Percentiles rank a stretch among this genome's conserved stretches.
phyloP scores from a whole-genome alignment of 1,140 invertebrate genomes.

The Camponotus pennsylvanicus region DNA sequence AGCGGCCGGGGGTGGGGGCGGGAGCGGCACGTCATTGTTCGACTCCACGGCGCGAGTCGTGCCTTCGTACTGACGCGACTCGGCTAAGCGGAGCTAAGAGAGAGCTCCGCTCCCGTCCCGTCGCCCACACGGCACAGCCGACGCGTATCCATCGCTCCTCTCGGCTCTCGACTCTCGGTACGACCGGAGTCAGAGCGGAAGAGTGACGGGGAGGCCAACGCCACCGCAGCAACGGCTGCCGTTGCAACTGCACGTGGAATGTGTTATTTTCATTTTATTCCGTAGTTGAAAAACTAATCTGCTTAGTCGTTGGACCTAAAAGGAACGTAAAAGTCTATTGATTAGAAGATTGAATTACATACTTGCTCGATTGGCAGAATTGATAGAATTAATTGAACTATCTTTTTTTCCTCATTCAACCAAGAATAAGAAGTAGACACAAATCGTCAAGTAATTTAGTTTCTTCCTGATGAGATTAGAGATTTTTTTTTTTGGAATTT shows the following conservation, averaged over 20 bases:
- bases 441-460: not conserved
- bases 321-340: not conserved
- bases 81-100: not conserved
- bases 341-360: not conserved
- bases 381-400: not conserved
- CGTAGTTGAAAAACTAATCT: not conserved
- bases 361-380: not conserved
- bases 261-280: not conserved
- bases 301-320: too few species aligned
- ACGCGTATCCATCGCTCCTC: not conserved
- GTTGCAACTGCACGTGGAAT: slow-evolving; percentile 46
- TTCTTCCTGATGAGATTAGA: not conserved
- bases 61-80: slow-evolving; percentile 46
- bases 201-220: slow-evolving; percentile 24
- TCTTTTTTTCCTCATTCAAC: not conserved
- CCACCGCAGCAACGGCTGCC: slow-evolving; percentile 23
- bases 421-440: not conserved
- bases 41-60: slow-evolving; percentile 21
- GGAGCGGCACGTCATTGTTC: not conserved
- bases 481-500: not conserved
- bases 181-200: not conserved
- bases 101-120: not conserved
- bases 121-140: not conserved
- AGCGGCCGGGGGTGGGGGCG: not conserved
- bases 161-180: not conserved